These are phyloP conservation scores for Etheostoma spectabile DNA, from an alignment of 2,113 vertebrate species.

Conservation along the genomic window DNA sequence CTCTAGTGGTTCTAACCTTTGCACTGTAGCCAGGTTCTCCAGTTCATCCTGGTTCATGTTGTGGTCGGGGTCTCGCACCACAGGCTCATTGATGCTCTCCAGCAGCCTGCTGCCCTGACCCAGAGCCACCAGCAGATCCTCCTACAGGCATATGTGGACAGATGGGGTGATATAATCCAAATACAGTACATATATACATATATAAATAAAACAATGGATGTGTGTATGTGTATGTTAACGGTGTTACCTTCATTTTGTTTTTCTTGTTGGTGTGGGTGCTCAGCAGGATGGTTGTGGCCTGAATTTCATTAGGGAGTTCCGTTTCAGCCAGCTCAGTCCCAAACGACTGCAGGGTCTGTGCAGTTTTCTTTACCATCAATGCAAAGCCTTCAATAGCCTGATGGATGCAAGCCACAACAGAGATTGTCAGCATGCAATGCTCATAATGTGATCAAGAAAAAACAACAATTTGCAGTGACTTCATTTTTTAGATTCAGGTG, in stretches of 20 bases:
- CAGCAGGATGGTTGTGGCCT: slow-evolving; percentile 89
- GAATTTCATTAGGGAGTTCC: slow-evolving; percentile 93
- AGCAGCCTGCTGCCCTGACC: slow-evolving; percentile 88
- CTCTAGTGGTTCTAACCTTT: slow-evolving; percentile 76
- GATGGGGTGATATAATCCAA: background rate
- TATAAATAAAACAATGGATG: too few species aligned
- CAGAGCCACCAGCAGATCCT: slow-evolving; percentile 88
- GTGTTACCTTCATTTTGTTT: slow-evolving; percentile 90
- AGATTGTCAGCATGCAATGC: background rate
- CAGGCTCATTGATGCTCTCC: slow-evolving; percentile 88
- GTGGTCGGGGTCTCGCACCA: slow-evolving; percentile 86
- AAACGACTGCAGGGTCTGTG: slow-evolving; percentile 93
- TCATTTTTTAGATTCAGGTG: background rate
- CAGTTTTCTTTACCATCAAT: slow-evolving; percentile 95
- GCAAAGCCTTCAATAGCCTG: slow-evolving; percentile 97
- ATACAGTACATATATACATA: background rate
- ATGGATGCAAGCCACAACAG: slow-evolving; percentile 24
- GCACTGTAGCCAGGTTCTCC: slow-evolving; percentile 93
- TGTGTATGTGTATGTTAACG: background rate
- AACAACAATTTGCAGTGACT: background rate
- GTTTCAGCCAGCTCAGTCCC: slow-evolving; percentile 96
- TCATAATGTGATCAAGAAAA: background rate
- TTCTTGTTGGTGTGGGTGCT: slow-evolving; percentile 89
- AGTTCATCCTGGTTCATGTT: slow-evolving; percentile 93
- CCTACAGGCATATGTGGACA: slow-evolving; percentile 80